Evolutionary conservation across 2,888 invertebrate species (phyloP).

Genomic region (Parascotia fuliginaria): DNA sequence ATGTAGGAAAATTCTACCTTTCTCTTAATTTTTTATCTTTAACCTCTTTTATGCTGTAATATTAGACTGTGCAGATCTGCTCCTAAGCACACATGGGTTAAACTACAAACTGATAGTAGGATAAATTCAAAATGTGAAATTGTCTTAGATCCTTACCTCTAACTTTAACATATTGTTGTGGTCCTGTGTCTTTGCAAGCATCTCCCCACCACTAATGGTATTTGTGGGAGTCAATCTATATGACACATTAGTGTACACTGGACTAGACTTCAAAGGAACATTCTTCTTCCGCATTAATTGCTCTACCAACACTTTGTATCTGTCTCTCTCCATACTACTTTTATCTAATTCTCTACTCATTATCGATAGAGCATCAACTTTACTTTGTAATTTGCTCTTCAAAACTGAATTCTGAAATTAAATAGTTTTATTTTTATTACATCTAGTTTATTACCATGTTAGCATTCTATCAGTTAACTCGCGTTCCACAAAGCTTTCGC

Average conservation of each 20-base stretch:
- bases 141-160: conserved; percentile 67
- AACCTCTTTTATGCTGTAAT: too few relatives aligned
- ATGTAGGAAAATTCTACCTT: too few relatives aligned
- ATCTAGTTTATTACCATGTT: too few relatives aligned
- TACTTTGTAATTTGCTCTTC: conserved; percentile 91
- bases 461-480: too few relatives aligned
- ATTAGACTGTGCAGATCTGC: too few relatives aligned
- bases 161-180: conserved; percentile 85
- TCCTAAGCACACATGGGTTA: too few relatives aligned
- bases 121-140: too few relatives aligned
- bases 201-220: conserved; percentile 83
- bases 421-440: too few relatives aligned
- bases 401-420: conserved; percentile 85
- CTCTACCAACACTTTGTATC: conserved; percentile 92
- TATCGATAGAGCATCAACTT: conserved; percentile 92
- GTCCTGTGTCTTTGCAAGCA: conserved; percentile 86
- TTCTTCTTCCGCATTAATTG: conserved; percentile 87
- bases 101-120: too few relatives aligned
- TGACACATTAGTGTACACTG: conserved; percentile 53
- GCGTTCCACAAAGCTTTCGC: too few relatives aligned
- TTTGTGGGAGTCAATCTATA: conserved; percentile 71
- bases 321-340: conserved; percentile 92
- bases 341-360: conserved; percentile 91
- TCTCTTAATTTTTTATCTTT: too few relatives aligned
- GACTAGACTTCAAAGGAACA: conserved; percentile 41